Evolutionary conservation across 2,113 vertebrate species (phyloP).

Genomic region (Microtus montanus): DNA sequence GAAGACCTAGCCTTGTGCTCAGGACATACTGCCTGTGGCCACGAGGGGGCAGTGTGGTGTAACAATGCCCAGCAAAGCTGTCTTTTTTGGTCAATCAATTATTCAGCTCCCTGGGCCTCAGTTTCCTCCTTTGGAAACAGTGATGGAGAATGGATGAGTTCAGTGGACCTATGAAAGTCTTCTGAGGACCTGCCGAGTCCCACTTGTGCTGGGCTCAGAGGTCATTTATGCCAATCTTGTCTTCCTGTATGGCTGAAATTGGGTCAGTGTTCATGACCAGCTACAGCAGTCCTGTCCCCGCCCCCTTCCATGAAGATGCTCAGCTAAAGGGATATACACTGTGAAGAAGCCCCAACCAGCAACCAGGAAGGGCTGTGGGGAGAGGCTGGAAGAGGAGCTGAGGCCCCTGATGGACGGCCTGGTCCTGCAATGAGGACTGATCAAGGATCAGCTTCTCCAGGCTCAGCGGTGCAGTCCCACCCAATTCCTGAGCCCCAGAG

Average conservation of each 20-base stretch:
- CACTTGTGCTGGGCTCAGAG: neutral
- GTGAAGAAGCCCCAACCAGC: neutral
- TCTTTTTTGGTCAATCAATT: neutral
- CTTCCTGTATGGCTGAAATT: neutral
- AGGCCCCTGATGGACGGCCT: neutral
- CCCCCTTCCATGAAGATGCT: neutral
- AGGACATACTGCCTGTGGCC: neutral
- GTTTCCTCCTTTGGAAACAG: neutral
- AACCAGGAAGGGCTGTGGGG: neutral
- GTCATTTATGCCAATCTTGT: neutral
- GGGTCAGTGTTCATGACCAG: neutral
- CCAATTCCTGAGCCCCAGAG: neutral
- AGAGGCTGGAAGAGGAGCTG: neutral
- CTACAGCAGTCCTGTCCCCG: accelerated
- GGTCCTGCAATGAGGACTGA: neutral
- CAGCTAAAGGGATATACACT: neutral
- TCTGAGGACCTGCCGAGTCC: neutral
- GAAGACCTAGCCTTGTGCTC: neutral
- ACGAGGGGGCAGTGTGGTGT: neutral
- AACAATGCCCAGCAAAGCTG: neutral
- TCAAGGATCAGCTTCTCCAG: neutral
- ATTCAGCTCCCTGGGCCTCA: neutral
- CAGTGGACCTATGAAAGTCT: neutral
- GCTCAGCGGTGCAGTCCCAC: neutral
- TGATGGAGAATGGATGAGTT: neutral